phyloP scores from a whole-genome alignment of 1,140 invertebrate species.

The Ceratina japonica region DNA sequence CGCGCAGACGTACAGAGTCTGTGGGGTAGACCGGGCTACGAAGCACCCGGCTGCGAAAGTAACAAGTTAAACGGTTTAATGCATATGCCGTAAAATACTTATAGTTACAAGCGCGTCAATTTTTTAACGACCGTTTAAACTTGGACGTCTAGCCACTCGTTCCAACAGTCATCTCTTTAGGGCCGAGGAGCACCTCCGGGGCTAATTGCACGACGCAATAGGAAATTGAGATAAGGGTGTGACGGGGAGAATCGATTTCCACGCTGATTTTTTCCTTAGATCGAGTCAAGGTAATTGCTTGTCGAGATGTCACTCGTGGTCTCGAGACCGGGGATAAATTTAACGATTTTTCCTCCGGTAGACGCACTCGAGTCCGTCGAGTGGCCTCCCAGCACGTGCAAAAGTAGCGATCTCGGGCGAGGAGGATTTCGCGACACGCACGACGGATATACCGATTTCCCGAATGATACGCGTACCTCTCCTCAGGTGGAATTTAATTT shows the following conservation, averaged over 20 bases:
- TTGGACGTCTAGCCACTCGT: no score
- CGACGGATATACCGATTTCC: constrained; percentile 29
- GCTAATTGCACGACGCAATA: no score
- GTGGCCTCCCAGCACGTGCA: constrained; percentile 1
- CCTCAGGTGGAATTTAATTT: constrained; percentile 50
- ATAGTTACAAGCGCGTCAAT: no score
- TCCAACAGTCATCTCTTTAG: no score
- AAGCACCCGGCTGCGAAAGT: constrained; percentile 45
- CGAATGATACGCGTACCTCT: constrained; percentile 51
- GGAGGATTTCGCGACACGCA: not conserved
- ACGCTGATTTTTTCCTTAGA: no score
- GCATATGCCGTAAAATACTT: no score
- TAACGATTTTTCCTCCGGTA: not conserved
- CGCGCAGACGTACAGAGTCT: constrained; percentile 69
- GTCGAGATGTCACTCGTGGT: not conserved
- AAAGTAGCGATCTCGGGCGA: not conserved
- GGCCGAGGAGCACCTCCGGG: no score
- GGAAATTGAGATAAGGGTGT: no score
- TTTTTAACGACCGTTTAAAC: no score
- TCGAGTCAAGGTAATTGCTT: not conserved
- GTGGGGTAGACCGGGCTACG: constrained; percentile 47
- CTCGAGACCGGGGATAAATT: not conserved
- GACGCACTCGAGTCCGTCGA: not conserved
- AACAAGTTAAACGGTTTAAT: no score
- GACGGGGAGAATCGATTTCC: no score